A percentile compares a stretch with the other conserved stretches of the same genome.
Conservation (phyloP, 2,888 invertebrate genomes). For the Acleris literana region DNA sequence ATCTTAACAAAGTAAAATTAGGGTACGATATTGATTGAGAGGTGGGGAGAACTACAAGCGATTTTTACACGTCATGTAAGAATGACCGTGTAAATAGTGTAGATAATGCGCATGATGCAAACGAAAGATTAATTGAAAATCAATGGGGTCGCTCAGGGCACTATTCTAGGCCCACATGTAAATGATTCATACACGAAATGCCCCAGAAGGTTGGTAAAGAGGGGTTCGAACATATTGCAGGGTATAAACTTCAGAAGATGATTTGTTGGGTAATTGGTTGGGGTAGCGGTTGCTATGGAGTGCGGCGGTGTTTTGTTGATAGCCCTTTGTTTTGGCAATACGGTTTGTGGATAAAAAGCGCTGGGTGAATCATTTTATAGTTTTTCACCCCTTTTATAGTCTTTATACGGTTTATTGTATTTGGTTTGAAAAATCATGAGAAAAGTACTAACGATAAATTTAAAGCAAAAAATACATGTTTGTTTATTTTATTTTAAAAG, state of each 20-base stretch:
- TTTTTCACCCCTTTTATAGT: not conserved
- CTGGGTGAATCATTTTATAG: slow-evolving; percentile 8
- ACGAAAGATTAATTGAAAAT: slow-evolving; percentile 82
- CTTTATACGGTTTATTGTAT: not conserved
- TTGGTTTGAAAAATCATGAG: not conserved
- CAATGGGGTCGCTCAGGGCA: slow-evolving; percentile 69
- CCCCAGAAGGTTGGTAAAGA: slow-evolving; percentile 57
- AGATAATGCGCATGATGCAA: slow-evolving; percentile 77
- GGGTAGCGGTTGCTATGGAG: slow-evolving; percentile 70
- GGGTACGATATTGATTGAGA: slow-evolving; percentile 44
- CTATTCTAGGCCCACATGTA: slow-evolving; percentile 65
- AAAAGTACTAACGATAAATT: no score
- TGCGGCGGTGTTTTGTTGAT: slow-evolving; percentile 71
- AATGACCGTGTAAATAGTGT: slow-evolving; percentile 79
- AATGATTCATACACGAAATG: slow-evolving; percentile 73
- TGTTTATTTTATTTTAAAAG: no score
- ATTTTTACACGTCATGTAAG: slow-evolving; percentile 69
- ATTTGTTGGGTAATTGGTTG: slow-evolving; percentile 81
- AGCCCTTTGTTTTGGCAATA: slow-evolving; percentile 66
- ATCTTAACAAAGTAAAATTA: slow-evolving; percentile 50
- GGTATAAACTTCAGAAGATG: slow-evolving; percentile 81
- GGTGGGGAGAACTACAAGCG: slow-evolving; percentile 42
- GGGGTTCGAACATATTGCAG: slow-evolving; percentile 78
- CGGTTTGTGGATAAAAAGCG: slow-evolving; percentile 36
- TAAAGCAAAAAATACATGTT: no score